These are phyloP conservation scores for Sphecodes monilicornis DNA, from an alignment of 2,888 invertebrate species.

Conservation along the genomic window DNA sequence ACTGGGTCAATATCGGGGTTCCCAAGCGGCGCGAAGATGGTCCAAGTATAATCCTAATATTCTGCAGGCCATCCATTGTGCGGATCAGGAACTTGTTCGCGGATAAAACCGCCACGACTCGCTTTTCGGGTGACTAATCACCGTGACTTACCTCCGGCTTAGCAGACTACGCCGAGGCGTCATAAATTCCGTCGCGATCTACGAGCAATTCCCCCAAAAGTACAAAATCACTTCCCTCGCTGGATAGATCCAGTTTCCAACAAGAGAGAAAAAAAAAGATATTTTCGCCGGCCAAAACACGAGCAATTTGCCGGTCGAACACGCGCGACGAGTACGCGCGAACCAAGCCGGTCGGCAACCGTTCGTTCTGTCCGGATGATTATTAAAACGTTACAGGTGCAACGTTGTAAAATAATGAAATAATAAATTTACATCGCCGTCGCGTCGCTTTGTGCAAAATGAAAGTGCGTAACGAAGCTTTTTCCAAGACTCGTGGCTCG, in stretches of 20 bases:
- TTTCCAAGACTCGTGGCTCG: not conserved
- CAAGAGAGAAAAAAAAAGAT: not conserved
- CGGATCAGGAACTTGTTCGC: slow-evolving; percentile 60
- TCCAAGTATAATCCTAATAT: slow-evolving; percentile 61
- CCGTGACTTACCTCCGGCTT: slow-evolving; percentile 61
- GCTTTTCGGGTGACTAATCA: slow-evolving; percentile 64
- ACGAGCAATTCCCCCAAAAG: slow-evolving; percentile 38
- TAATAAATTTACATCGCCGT: slow-evolving; percentile 11
- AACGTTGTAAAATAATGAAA: not conserved
- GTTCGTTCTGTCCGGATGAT: not conserved
- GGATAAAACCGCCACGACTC: slow-evolving; percentile 61
- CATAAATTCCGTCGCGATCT: slow-evolving; percentile 53
- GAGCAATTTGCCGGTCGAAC: not conserved
- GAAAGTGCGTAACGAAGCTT: not conserved
- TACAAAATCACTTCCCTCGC: slow-evolving; percentile 39
- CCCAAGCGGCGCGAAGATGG: slow-evolving; percentile 44
- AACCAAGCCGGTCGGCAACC: not conserved
- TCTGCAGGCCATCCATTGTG: slow-evolving; percentile 60
- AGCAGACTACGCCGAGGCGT: slow-evolving; percentile 42
- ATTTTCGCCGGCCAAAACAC: not conserved
- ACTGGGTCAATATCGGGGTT: not conserved
- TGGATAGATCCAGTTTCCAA: not conserved
- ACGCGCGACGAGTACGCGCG: not conserved
- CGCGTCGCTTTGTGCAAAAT: slow-evolving; percentile 6
- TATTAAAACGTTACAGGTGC: slow-evolving; percentile 3